Base-by-base conservation (phyloP, 1,140 invertebrate species). In the Scaptomyza graminum region DNA sequence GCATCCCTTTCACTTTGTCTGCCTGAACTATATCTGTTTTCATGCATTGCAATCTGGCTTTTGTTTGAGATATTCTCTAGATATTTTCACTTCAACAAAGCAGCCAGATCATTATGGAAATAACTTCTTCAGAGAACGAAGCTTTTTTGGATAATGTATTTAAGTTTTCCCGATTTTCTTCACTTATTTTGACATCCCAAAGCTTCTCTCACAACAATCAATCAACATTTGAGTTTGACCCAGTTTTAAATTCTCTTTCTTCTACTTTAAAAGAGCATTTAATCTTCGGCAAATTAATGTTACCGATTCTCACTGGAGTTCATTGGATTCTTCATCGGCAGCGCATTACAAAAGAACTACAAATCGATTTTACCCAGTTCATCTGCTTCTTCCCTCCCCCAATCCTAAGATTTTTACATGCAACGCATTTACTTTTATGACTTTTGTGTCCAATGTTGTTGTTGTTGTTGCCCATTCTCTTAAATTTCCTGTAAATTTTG, bases 291-390 rank as follows among this genome's bases (percentile, higher is more conserved):
- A n/a, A 8, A 12, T n/a, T 41, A n/a, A 41, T 41, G 37, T 5
- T 1, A n/a, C 3, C 11, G 9, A 37, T 41, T 13, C 5, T 44
- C 28, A 22, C 22, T 31, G 15, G 18, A 66, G 54, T 78, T 69
- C 46, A 6, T 37, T 64, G 50, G 81, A 68, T 69, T 65, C 70
- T 64, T 69, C 52, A 63, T 44, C 44, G 51, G 49, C n/a, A n/a
- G 52, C 64, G 61, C 47, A 66, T 57, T 75, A 60, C 59, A 84
- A 76, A 80, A 80, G 68, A 76, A 85, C 64, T 85, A 87, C 81
- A 88, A 85, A 85, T 85, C 83, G 82, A 85, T 85, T 85, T 82
- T 79, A 87, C 74, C 63, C 78, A 81, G 70, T 82, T 87, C 70
- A 64, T 39, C 37, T 39, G 9, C 37, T 57, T 66, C 25, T 25